Conservation (phyloP, 2,888 invertebrate genomes). For the Habrosyne pyritoides region DNA sequence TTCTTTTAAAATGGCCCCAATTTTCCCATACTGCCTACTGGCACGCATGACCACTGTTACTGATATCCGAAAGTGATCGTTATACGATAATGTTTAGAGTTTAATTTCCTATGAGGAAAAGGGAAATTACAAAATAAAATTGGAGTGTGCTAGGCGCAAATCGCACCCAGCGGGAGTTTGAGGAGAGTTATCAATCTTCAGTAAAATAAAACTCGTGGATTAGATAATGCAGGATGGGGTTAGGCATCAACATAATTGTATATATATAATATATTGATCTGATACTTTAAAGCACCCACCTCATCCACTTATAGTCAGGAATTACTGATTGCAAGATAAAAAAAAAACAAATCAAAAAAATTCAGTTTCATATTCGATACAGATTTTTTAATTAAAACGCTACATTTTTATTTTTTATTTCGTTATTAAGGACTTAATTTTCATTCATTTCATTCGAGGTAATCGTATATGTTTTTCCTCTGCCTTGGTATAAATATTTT, state of each 20-base stretch:
- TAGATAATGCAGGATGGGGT: conserved; percentile 9
- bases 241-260: no score
- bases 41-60: conserved; percentile 63
- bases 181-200: conserved; percentile 75
- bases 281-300: conserved; percentile 12
- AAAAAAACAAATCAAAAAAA: no score
- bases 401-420: no score
- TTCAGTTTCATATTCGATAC: no score
- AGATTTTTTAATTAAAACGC: no score
- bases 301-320: no score
- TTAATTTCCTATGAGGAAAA: conserved; percentile 23
- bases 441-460: no score
- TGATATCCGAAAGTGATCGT: conserved; percentile 19
- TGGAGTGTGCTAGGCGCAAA: conserved; percentile 62
- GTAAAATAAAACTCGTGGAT: conserved; percentile 49
- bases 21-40: conserved; percentile 66
- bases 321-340: no score
- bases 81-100: conserved; percentile 21
- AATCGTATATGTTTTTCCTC: no score
- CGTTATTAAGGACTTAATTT: no score
- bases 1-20: conserved; percentile 75
- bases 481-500: no score
- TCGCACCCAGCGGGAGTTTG: conserved; percentile 71
- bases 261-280: neutral
- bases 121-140: conserved; percentile 56